phyloP scores from a whole-genome alignment of 2,888 invertebrate species.

The Scaptomyza caliginosa region DNA sequence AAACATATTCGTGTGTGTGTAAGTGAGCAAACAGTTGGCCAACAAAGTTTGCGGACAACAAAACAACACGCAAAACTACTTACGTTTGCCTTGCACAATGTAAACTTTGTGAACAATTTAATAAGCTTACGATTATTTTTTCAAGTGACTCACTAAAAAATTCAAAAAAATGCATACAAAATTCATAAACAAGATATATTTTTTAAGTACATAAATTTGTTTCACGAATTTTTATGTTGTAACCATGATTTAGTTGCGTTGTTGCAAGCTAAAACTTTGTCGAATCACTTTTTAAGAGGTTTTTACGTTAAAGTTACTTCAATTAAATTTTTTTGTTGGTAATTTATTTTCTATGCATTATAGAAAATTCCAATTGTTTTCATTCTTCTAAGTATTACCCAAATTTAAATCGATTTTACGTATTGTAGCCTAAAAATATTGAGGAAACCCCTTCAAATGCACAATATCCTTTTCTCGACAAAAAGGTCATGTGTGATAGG shows the following conservation, averaged over 20 bases:
- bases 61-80: constrained; percentile 73
- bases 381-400: neutral
- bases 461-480: constrained; percentile 6
- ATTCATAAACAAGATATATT: constrained; percentile 12
- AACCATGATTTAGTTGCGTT: neutral
- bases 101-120: constrained; percentile 64
- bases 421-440: neutral
- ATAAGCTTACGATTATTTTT: constrained; percentile 55
- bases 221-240: neutral
- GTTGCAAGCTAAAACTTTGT: neutral
- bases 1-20: constrained; percentile 18
- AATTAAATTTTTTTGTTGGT: neutral
- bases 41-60: constrained; percentile 67
- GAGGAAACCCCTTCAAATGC: constrained; percentile 9
- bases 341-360: too few relatives aligned
- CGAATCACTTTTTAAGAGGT: neutral
- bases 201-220: neutral
- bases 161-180: neutral
- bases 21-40: constrained; percentile 56
- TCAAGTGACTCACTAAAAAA: neutral
- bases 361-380: too few relatives aligned
- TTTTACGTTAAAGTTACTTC: neutral
- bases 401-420: neutral
- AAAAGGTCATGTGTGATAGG: constrained; percentile 56
- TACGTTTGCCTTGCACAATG: constrained; percentile 49